Evolutionary conservation across 2,888 invertebrate genomes (phyloP), one percentile per base, ranked within the genome.

Genomic region (Euproctis similis): DNA sequence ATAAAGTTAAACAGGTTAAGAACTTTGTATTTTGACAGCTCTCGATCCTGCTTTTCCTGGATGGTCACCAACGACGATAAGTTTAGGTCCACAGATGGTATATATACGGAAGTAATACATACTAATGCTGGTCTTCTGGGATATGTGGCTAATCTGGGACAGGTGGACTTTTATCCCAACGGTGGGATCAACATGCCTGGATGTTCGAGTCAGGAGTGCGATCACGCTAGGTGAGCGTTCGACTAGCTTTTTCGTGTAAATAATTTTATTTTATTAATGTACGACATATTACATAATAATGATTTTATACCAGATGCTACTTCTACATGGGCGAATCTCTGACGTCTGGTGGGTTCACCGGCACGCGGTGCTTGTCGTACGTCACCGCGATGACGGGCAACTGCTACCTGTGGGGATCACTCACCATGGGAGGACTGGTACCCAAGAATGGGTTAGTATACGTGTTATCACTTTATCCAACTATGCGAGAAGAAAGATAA

Each of bases 131-230:
- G 60, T 0, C 4, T 48, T 0, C 24, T 51, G 3, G 61, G 60
- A 0, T 53, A 45, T 25, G 0, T 52, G 0, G 25, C 18, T 0
- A 24, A 42, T 1, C 26, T 59, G 6, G 63, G 46, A 0, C 27
- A 59, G 0, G 51, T 33, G 0, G 56, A 57, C 32, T 59, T 61
- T 27, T 63, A 60, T 12, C 61, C 60, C 8, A 63, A 60, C 13
- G 59, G 58, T 0, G 63, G 63, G 0, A 16, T 40, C 1, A 28
- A 27, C 26, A 57, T 56, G 60, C 52, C 62, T 1, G 63, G 63
- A 0, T 63, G 63, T 16, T 8, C 21, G 4, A 31, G 30, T 0
- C 38, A 38, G 7, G 31, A 34, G 1, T 62, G 63, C 20, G 49
- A 55, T 13, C 63, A 63, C 34, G 29, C 24, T 0, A 54, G 59